These are phyloP conservation scores for Rotaria sp. DNA, from an alignment of 2,888 invertebrate species.

Conservation along the genomic window DNA sequence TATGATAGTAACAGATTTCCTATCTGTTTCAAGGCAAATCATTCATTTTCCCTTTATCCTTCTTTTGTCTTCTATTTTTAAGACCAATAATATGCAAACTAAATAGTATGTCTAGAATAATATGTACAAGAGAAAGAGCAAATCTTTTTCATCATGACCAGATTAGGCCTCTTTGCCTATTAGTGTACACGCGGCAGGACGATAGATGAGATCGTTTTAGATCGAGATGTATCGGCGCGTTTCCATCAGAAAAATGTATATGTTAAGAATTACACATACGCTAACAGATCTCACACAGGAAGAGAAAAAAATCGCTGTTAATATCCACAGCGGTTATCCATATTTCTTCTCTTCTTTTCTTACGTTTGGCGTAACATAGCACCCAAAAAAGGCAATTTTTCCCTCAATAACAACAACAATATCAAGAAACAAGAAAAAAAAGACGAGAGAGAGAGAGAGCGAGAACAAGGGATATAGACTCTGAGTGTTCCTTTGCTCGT, in stretches of 20 bases:
- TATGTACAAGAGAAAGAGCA: neutral
- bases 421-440: neutral
- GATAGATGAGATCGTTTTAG: conserved; percentile 14
- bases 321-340: neutral
- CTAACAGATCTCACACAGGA: neutral
- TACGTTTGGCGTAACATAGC: neutral
- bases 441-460: neutral
- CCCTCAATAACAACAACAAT: neutral
- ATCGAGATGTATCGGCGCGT: neutral
- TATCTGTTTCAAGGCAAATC: neutral
- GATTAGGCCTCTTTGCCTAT: neutral
- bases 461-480: neutral
- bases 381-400: neutral
- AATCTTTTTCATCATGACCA: neutral
- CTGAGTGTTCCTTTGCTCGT: neutral
- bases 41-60: neutral
- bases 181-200: neutral
- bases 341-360: neutral
- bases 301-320: neutral
- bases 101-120: neutral
- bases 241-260: neutral
- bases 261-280: neutral
- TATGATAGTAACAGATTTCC: neutral
- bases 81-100: neutral
- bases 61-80: neutral